Evolutionary conservation across 2,113 vertebrate species (phyloP).

Genomic region (Coreoperca whiteheadi): DNA sequence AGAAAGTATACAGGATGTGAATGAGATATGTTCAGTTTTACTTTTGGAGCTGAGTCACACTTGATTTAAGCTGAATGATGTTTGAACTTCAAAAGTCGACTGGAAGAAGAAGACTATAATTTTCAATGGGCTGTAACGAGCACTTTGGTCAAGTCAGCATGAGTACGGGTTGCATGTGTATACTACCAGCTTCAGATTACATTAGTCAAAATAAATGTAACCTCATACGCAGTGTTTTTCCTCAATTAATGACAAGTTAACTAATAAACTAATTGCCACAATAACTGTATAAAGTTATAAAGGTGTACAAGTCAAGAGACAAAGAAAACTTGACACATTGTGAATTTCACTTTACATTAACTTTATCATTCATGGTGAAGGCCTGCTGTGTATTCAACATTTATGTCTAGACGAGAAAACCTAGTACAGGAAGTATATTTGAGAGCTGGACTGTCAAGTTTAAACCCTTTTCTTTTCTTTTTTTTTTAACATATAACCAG

Average conservation of each 20-base stretch:
- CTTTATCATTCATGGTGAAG: background rate
- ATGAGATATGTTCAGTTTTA: constrained; percentile 74
- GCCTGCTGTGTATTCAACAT: background rate
- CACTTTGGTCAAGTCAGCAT: background rate
- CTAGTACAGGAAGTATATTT: background rate
- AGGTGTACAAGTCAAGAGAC: background rate
- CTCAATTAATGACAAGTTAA: background rate
- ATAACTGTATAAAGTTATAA: background rate
- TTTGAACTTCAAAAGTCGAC: constrained; percentile 50
- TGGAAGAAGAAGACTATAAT: constrained; percentile 17
- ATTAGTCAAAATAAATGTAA: constrained; percentile 3
- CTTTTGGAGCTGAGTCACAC: constrained; percentile 63
- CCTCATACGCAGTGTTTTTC: background rate
- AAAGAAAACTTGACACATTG: background rate
- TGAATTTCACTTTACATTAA: constrained; percentile 3
- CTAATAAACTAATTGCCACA: background rate
- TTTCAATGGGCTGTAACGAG: constrained; percentile 32
- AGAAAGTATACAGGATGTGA: constrained; percentile 74
- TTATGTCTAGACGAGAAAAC: background rate
- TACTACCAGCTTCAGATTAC: constrained; percentile 26
- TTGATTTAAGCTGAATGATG: constrained; percentile 59
- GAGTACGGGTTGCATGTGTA: background rate
- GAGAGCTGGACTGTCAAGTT: background rate
- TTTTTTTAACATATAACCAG: background rate
- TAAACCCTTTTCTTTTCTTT: background rate